Conservation (phyloP, 37 sponge, comb jelly and placozoan genomes). For the Axinella damicornis region DNA sequence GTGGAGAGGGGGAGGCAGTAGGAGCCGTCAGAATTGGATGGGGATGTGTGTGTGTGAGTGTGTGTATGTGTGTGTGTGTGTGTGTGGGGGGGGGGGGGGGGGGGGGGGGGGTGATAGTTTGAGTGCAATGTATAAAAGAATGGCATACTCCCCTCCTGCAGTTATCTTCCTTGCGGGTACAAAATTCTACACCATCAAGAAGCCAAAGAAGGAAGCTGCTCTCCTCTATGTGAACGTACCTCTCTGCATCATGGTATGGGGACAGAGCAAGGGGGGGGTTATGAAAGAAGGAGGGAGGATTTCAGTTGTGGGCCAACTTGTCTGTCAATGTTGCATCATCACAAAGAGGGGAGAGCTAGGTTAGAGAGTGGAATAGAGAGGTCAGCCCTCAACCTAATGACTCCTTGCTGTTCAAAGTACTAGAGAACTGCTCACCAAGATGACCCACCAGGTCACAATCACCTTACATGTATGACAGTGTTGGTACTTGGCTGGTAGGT, state of each 20-base stretch:
- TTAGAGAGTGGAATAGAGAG: too few species aligned
- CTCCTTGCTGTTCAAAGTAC: too few species aligned
- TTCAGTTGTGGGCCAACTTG: too few species aligned
- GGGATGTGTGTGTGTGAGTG: not conserved
- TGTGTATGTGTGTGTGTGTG: not conserved
- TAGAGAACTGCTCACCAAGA: too few species aligned
- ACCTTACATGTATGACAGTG: too few species aligned
- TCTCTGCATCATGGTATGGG: slow-evolving; percentile 38
- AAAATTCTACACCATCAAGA: slow-evolving; percentile 49
- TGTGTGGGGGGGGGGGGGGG: slow-evolving; percentile 11
- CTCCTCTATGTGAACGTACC: slow-evolving; percentile 34
- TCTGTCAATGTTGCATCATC: too few species aligned
- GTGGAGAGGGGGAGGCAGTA: too few species aligned
- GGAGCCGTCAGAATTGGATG: not conserved
- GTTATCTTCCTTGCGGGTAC: slow-evolving; percentile 57
- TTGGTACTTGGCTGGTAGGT: too few species aligned
- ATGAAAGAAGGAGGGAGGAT: not conserved
- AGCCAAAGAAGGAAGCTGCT: slow-evolving; percentile 63
- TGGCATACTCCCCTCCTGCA: not conserved
- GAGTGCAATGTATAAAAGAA: too few species aligned
- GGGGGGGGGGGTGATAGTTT: not conserved
- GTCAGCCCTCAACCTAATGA: too few species aligned
- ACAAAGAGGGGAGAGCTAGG: too few species aligned
- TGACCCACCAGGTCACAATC: too few species aligned
- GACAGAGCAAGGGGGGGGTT: not conserved